Base-by-base conservation (phyloP, 2,888 invertebrate species). In the Diarsia brunnea region DNA sequence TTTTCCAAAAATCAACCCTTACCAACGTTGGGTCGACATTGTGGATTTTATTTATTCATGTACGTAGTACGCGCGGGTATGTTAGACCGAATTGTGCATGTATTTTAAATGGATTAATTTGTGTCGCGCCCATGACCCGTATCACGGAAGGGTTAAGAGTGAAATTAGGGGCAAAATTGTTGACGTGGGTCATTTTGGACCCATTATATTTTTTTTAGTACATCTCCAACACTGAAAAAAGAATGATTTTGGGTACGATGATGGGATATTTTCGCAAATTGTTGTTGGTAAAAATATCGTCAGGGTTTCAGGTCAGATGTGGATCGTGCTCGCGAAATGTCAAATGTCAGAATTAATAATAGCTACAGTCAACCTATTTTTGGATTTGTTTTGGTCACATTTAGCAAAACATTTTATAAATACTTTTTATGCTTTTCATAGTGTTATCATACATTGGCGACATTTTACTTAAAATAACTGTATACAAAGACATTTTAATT, bases 51-150 rank as follows among this genome's bases (percentile, higher is more conserved):
- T 90, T 92, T 90, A 93, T 93, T 92, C 89, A 93, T 83, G 75
- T 69, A 69, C 68, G 43, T 8, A n/a, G 68, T 74, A 75, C 80
- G 78, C 82, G 80, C 77, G 84, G 83, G 87, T 87, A 89, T 90
- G 90, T 89, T 87, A 84, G 85, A 87, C 81, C 75, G 89, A 89
- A 88, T 89, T 88, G 87, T 87, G 85, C 89, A 91, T 92, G 92
- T 93, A 92, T 92, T 92, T 91, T 93, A 91, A 92, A 93, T 91
- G 91, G 92, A 92, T 92, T 92, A 93, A 93, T 93, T 93, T 92
- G 90, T 91, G 92, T 90, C 90, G 85, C 90, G 87, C 88, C 83
- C 85, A 74, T 88, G 90, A 91, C 92, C 92, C 90, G 85, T 87
- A 90, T 93, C 91, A 92, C 74, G 74, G 84, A 88, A 89, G 90